These are phyloP conservation scores for Clepsis dumicolana DNA, from an alignment of 2,888 invertebrate genomes.

Conservation along the genomic window DNA sequence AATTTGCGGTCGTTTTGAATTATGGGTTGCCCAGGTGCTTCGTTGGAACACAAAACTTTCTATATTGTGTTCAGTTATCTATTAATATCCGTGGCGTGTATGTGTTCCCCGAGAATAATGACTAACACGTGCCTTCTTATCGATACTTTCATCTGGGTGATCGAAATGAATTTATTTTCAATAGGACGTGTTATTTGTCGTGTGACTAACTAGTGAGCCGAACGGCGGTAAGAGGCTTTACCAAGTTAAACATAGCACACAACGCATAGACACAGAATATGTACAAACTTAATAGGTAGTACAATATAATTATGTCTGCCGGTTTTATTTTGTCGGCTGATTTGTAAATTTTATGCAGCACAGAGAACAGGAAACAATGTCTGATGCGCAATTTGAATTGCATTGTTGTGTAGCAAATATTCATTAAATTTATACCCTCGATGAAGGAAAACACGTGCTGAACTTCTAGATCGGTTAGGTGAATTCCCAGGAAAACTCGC, in stretches of 20 bases:
- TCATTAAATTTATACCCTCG: background rate
- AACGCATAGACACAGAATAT: too few relatives aligned
- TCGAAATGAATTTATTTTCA: constrained; percentile 11
- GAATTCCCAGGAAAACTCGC: background rate
- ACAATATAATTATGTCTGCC: background rate
- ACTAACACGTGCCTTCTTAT: constrained; percentile 14
- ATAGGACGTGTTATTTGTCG: background rate
- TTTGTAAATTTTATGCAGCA: background rate
- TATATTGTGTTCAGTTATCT: background rate
- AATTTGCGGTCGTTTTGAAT: background rate
- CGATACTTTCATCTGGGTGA: constrained; percentile 23
- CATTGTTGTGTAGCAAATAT: background rate
- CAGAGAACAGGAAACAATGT: background rate
- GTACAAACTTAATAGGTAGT: too few relatives aligned
- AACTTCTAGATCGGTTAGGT: background rate
- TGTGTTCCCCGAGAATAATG: background rate
- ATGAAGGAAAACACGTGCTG: background rate
- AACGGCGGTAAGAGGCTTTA: background rate
- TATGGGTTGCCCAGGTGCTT: background rate
- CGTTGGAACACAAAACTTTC: background rate
- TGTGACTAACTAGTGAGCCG: background rate
- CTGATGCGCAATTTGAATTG: background rate
- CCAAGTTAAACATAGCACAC: background rate
- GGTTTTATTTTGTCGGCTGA: background rate
- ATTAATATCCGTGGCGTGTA: background rate